These are phyloP conservation scores for Amphiduros pacificus DNA, from an alignment of 2,888 invertebrate species.

Conservation along the genomic window DNA sequence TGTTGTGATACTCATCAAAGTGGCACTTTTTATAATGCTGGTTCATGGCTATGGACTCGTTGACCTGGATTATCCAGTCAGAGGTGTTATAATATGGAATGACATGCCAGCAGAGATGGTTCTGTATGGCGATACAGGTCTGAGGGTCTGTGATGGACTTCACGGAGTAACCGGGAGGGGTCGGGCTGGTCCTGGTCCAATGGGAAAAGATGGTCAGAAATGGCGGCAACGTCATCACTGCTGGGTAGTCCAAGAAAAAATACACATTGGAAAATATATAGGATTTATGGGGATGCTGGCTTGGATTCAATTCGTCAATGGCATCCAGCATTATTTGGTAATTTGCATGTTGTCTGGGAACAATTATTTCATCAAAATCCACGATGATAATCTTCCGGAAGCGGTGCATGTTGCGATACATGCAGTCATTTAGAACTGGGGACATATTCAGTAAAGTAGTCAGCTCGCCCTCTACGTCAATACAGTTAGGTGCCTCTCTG, in stretches of 20 bases:
- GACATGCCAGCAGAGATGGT: background rate
- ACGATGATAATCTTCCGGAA: conserved; percentile 21
- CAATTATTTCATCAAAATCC: conserved; percentile 27
- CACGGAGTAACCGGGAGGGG: background rate
- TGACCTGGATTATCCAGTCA: background rate
- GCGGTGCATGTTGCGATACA: conserved; percentile 25
- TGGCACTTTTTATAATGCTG: background rate
- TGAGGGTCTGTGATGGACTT: background rate
- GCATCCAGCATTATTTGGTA: conserved; percentile 17
- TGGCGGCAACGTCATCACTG: too few relatives aligned
- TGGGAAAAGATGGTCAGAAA: too few relatives aligned
- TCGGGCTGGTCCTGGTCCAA: background rate
- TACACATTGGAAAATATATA: conserved; percentile 24
- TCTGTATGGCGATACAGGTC: background rate
- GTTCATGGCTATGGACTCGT: background rate
- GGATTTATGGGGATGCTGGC: conserved; percentile 1
- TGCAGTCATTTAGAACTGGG: conserved; percentile 29
- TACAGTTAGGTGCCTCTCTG: background rate
- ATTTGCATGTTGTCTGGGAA: conserved; percentile 12
- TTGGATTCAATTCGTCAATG: conserved; percentile 9
- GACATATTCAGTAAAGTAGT: conserved; percentile 30
- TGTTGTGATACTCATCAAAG: background rate
- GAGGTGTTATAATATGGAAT: background rate
- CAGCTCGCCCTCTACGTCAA: too few relatives aligned
- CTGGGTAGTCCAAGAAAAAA: conserved; percentile 21